phyloP scores from a whole-genome alignment of 2,113 vertebrate species.

The Albula goreensis region DNA sequence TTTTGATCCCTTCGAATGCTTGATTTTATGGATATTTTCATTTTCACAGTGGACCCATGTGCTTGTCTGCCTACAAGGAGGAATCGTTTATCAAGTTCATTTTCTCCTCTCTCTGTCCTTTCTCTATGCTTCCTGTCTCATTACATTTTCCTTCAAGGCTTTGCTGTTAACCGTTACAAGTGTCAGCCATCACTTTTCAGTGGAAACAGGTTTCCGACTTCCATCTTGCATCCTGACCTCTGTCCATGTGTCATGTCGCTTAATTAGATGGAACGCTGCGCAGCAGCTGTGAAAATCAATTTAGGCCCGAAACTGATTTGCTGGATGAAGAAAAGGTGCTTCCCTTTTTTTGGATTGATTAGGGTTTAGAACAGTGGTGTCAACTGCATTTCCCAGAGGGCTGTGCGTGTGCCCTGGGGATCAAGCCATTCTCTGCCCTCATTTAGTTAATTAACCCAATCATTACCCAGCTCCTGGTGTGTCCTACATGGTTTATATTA shows the following conservation, averaged over 20 bases:
- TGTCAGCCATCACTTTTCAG: neutral
- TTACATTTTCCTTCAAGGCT: neutral
- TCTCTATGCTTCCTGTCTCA: neutral
- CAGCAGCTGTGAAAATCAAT: neutral
- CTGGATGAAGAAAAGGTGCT: neutral
- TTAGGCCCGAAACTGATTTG: neutral
- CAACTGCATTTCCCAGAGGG: neutral
- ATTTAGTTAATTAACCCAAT: too few relatives aligned
- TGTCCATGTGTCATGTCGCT: neutral
- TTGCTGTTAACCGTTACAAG: neutral
- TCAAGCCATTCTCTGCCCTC: too few relatives aligned
- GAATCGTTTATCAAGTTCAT: neutral
- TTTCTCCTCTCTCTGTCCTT: neutral
- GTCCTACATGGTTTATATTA: too few relatives aligned
- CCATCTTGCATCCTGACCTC: neutral
- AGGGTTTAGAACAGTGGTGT: neutral
- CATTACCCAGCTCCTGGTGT: too few relatives aligned
- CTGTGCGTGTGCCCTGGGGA: neutral
- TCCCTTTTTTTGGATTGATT: neutral
- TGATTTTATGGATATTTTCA: neutral
- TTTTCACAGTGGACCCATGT: neutral
- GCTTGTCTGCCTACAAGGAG: neutral
- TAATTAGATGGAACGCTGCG: neutral
- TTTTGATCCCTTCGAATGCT: conserved; percentile 2
- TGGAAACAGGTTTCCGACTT: neutral